Percentiles rank a stretch among this genome's conserved stretches.
Evolutionary conservation across 2,113 vertebrate genomes (phyloP).

Genomic region (Alaudala cheleensis): DNA sequence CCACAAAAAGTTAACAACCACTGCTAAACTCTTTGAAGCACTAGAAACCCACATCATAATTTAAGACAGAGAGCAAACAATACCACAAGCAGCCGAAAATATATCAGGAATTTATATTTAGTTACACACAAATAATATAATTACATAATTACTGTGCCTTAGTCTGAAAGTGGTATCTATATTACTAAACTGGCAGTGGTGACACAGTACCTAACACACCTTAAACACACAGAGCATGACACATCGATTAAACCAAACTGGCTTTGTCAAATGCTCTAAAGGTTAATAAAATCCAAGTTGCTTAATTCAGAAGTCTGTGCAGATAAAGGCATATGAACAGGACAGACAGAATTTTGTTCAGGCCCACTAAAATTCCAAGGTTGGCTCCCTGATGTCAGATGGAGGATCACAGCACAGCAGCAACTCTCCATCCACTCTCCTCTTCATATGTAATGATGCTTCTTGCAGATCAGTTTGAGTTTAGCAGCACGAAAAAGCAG

Average conservation of each 20-base stretch:
- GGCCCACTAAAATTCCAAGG: neutral
- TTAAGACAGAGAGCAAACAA: neutral
- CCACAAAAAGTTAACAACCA: neutral
- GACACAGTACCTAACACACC: rapidly evolving
- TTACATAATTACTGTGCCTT: neutral
- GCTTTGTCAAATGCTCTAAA: neutral
- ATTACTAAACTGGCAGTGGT: neutral
- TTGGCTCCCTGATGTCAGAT: neutral
- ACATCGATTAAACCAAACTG: rapidly evolving
- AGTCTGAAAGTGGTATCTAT: neutral
- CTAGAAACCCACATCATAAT: neutral
- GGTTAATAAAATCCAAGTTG: neutral
- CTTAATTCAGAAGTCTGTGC: neutral
- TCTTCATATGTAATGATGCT: neutral
- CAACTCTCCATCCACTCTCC: neutral
- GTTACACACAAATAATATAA: neutral
- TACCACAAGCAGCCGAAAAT: neutral
- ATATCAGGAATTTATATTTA: neutral
- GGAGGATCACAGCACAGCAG: neutral
- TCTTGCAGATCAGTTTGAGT: neutral
- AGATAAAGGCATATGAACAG: neutral
- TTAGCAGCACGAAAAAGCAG: neutral
- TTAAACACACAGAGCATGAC: rapidly evolving
- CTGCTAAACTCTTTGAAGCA: neutral
- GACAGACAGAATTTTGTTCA: neutral